Base-by-base conservation (phyloP, 1,140 invertebrate genomes). In the Drosophila lacteicornis region DNA sequence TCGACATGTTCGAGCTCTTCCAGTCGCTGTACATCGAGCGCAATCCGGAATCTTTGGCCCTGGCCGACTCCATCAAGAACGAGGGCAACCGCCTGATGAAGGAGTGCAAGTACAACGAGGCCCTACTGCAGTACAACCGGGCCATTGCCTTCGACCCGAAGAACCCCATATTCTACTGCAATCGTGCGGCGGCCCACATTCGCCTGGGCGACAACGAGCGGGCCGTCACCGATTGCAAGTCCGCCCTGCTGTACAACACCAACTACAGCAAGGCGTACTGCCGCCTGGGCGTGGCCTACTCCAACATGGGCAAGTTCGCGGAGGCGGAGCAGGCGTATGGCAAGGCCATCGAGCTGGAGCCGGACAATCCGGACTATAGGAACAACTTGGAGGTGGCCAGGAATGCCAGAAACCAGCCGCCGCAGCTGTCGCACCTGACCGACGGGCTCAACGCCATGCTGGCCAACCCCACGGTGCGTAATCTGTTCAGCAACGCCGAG, bases 101-200 rank as follows among this genome's bases (percentile, higher is more conserved):
- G 91, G 94, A 94, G 43, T 95, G 96, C 43, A 95, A 96, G 79
- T 97, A 95, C 92, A 94, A 94, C 12, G 97, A 97, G 93, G 98
- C 98, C 6, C 85, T 98, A 19, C 94, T 95, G 7, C 95, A 95
- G 88, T 99, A 99, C 92, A 95, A 96, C 77, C 95, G 95, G 77
- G 98, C 98, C 15, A 97, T 99, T 73, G 94, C 96, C 75, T 93
- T 98, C 42, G 97, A 99, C 92, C 94, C 95, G 12, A 95, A 94
- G 61, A 99, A 99, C 94, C 95, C 98, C 4, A 96, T 99, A n/a
- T 99, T 97, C 93, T 99, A 97, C 93, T 98, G 98, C 91, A 99
- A 99, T 92, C 95, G 98, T 78, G 98, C 98, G 50, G 98, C 98
- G 9, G 97, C 97, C 11, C 95, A 97, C 87, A 98, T 96, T 83